Percentiles rank a stretch among this genome's conserved stretches.
These are phyloP conservation scores for Glossophaga mutica DNA, from an alignment of 2,797 vertebrate species.

Conservation along the genomic window DNA sequence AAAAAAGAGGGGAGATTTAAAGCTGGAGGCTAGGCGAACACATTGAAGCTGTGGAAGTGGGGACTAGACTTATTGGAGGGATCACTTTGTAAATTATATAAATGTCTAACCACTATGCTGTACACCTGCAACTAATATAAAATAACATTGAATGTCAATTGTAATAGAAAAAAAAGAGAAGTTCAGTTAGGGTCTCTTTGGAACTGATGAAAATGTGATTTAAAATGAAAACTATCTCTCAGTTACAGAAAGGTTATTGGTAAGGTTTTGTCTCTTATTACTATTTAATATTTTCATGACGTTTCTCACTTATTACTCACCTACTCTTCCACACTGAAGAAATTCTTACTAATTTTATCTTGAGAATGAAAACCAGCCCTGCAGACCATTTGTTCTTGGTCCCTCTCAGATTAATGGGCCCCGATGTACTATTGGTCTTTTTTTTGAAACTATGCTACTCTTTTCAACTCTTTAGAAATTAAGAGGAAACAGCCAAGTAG, in stretches of 20 bases:
- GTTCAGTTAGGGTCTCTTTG: background rate
- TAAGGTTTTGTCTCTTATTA: background rate
- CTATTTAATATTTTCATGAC: background rate
- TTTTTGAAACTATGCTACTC: background rate
- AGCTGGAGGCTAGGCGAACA: background rate
- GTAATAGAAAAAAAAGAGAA: background rate
- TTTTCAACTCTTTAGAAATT: conserved; percentile 31
- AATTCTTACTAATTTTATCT: background rate
- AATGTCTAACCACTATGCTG: background rate
- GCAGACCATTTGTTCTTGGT: background rate
- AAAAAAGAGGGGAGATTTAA: background rate
- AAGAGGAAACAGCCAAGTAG: background rate
- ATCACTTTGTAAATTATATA: background rate
- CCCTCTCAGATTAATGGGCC: background rate
- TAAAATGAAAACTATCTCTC: conserved; percentile 30
- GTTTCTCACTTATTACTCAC: background rate
- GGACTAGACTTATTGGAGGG: background rate
- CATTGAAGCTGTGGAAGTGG: background rate
- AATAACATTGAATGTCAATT: background rate
- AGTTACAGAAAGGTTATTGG: background rate
- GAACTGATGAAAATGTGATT: background rate
- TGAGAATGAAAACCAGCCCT: background rate
- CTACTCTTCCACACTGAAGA: background rate
- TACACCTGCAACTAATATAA: background rate
- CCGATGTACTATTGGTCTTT: background rate